Conservation (phyloP, 2,888 invertebrate species). For the Uloborus plumipes region DNA sequence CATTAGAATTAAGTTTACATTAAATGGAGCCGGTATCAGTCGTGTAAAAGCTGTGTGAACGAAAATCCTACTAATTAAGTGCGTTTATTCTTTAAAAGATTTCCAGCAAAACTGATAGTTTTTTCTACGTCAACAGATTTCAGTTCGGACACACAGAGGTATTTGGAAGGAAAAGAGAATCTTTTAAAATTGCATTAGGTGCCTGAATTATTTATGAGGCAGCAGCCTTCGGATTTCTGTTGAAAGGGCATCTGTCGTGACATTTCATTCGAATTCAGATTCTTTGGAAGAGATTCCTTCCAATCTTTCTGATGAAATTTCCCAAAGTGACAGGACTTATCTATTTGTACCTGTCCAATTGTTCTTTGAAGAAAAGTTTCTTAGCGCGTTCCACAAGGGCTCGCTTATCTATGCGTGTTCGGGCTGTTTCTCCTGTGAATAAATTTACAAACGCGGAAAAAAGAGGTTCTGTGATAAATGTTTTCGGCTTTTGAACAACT, state of each 20-base stretch:
- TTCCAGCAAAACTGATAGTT: constrained; percentile 34
- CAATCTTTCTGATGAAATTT: constrained; percentile 41
- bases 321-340: constrained; percentile 11
- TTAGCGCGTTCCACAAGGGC: no score
- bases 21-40: no score
- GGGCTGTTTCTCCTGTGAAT: no score
- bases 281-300: constrained; percentile 3
- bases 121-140: constrained; percentile 39
- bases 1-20: no score
- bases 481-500: no score
- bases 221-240: constrained; percentile 34
- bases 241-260: constrained; percentile 38
- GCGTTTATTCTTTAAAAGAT: constrained; percentile 18
- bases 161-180: constrained; percentile 23
- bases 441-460: no score
- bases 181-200: constrained; percentile 61
- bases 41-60: no score
- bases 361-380: no score
- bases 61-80: no score
- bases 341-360: no score
- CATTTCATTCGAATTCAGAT: constrained; percentile 31
- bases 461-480: no score
- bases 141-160: constrained; percentile 19
- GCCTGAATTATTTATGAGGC: constrained; percentile 52
- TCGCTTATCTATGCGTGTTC: no score